Evolutionary conservation across 1,140 invertebrate genomes (phyloP).

Genomic region (Phthorimaea operculella): DNA sequence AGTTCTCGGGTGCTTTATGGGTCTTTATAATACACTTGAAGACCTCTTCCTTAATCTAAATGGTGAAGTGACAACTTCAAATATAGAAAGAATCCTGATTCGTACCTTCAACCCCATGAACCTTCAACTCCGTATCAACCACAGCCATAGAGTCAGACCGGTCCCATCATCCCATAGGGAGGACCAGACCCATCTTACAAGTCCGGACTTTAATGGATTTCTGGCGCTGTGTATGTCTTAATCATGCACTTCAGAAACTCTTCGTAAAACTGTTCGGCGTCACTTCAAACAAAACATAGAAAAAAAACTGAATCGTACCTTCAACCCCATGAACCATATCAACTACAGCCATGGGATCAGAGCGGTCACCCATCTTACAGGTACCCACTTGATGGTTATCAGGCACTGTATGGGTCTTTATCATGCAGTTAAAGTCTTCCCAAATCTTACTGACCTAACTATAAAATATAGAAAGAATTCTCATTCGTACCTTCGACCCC

Average conservation of each 20-base stretch:
- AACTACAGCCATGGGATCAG: constrained; percentile 70
- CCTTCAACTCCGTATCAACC: constrained; percentile 68
- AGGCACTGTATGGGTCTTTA: constrained; percentile 62
- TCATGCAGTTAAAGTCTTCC: no score
- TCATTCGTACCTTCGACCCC: constrained; percentile 66
- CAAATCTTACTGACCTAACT: no score
- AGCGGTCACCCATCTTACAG: constrained; percentile 74
- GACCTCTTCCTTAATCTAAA: no score
- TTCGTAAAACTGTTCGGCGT: no score
- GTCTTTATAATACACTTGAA: constrained; percentile 47
- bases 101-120: constrained; percentile 67
- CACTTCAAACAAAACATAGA: no score
- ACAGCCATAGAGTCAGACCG: constrained; percentile 67
- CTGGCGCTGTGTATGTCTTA: constrained; percentile 61
- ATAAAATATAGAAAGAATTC: no score
- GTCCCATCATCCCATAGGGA: no score
- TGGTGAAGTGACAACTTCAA: no score
- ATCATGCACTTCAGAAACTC: constrained; percentile 71
- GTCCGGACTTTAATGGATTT: constrained; percentile 75
- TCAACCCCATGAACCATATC: constrained; percentile 70
- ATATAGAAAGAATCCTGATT: background rate
- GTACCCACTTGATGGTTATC: constrained; percentile 75
- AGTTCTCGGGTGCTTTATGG: constrained; percentile 69
- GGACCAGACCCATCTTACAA: constrained; percentile 80
- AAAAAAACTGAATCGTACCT: no score